A percentile compares a stretch with the other conserved stretches of the same genome.
Evolutionary conservation across 2,888 invertebrate species (phyloP).

Genomic region (Oscheius sp.): DNA sequence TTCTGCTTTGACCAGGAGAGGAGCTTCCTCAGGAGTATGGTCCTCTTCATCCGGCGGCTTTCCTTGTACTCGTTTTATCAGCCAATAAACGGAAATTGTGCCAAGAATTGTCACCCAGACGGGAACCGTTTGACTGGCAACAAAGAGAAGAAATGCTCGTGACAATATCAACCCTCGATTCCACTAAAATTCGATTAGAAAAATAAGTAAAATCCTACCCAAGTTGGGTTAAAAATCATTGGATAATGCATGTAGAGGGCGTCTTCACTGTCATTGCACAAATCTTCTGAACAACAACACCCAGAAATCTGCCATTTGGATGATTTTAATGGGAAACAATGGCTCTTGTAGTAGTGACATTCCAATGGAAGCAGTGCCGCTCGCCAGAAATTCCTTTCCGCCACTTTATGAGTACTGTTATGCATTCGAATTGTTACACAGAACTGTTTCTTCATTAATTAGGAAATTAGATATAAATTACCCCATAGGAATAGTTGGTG

Average conservation of each 20-base stretch:
- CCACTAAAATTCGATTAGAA: too few species aligned
- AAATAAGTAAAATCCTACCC: neutral
- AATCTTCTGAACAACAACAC: neutral
- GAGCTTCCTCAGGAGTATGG: too few species aligned
- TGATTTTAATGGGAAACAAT: constrained; percentile 7
- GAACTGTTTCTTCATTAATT: too few species aligned
- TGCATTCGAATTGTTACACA: constrained; percentile 4
- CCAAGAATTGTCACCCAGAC: constrained; percentile 12
- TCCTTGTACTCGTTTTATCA: neutral
- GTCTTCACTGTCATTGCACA: constrained; percentile 2
- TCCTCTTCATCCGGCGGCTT: too few species aligned
- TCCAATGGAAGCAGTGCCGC: neutral
- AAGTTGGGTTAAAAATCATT: neutral
- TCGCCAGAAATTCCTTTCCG: neutral
- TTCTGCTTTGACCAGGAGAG: too few species aligned
- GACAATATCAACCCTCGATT: too few species aligned
- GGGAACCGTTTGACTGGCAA: constrained; percentile 8
- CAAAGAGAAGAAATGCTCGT: constrained; percentile 1
- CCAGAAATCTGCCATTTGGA: neutral
- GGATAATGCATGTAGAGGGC: constrained; percentile 8
- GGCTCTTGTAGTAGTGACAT: neutral
- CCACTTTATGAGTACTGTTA: constrained; percentile 8
- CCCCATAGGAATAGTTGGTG: too few species aligned
- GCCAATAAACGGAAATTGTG: neutral
- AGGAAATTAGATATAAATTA: too few species aligned